These are phyloP conservation scores for Leptonema lineaticorne DNA, from an alignment of 1,140 invertebrate genomes.

Conservation along the genomic window DNA sequence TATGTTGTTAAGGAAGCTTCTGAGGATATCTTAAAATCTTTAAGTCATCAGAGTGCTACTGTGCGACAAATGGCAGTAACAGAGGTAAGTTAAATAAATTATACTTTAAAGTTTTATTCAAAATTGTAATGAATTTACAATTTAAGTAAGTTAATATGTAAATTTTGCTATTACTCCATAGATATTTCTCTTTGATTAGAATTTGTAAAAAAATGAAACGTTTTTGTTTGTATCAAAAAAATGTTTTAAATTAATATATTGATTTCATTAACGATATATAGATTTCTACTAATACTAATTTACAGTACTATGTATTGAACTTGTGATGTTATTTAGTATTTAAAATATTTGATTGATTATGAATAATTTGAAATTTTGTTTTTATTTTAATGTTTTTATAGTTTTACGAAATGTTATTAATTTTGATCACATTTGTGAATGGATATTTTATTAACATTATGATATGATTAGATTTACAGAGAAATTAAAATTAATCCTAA, in stretches of 20 bases:
- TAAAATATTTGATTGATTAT: too few species aligned
- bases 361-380: too few species aligned
- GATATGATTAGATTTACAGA: conserved; percentile 53
- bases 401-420: too few species aligned
- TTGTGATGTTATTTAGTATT: too few species aligned
- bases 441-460: too few species aligned
- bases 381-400: too few species aligned
- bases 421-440: too few species aligned
- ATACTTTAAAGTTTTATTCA: not conserved
- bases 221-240: too few species aligned
- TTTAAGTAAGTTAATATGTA: not conserved
- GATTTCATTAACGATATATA: too few species aligned
- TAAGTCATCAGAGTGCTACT: conserved; percentile 56
- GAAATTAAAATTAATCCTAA: conserved; percentile 45
- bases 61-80: conserved; percentile 59
- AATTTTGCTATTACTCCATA: not conserved
- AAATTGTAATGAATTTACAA: not conserved
- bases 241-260: too few species aligned
- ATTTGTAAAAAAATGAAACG: not conserved
- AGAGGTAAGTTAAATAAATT: conserved; percentile 50
- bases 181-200: not conserved
- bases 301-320: too few species aligned
- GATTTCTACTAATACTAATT: too few species aligned
- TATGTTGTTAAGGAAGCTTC: conserved; percentile 54
- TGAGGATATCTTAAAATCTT: conserved; percentile 54